phyloP scores from a whole-genome alignment of 2,797 vertebrate genomes.

The Enteromius treurensis region DNA sequence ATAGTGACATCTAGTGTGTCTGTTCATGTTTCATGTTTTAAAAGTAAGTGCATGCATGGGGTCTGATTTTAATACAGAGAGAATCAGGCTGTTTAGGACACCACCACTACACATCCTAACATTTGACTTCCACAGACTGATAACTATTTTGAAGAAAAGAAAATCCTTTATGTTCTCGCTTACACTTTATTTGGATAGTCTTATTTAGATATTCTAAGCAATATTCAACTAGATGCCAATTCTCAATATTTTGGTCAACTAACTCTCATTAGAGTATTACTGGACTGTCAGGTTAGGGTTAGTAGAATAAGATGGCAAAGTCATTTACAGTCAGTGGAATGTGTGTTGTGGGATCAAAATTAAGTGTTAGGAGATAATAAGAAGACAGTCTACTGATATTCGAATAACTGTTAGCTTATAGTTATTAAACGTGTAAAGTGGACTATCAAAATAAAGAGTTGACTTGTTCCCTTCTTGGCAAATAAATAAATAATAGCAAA shows the following conservation, averaged over 20 bases:
- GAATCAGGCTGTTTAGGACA: constrained; percentile 9
- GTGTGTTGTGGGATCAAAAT: neutral
- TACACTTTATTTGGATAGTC: neutral
- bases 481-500: neutral
- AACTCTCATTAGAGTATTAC: neutral
- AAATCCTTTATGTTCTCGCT: neutral
- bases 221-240: neutral
- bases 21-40: constrained; percentile 56
- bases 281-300: neutral
- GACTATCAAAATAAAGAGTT: neutral
- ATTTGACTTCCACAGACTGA: neutral
- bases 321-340: neutral
- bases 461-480: neutral
- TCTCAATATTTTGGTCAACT: neutral
- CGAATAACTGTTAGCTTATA: neutral
- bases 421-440: neutral
- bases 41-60: constrained; percentile 1
- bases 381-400: neutral
- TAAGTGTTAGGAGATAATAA: neutral
- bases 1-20: constrained; percentile 98
- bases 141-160: neutral
- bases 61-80: neutral
- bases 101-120: too few species aligned
- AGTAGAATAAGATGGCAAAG: neutral
- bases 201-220: neutral